Percentiles rank a stretch among this genome's conserved stretches.
Evolutionary conservation across 1,140 invertebrate genomes (phyloP).

Genomic region (Brachionus plicatilis): DNA sequence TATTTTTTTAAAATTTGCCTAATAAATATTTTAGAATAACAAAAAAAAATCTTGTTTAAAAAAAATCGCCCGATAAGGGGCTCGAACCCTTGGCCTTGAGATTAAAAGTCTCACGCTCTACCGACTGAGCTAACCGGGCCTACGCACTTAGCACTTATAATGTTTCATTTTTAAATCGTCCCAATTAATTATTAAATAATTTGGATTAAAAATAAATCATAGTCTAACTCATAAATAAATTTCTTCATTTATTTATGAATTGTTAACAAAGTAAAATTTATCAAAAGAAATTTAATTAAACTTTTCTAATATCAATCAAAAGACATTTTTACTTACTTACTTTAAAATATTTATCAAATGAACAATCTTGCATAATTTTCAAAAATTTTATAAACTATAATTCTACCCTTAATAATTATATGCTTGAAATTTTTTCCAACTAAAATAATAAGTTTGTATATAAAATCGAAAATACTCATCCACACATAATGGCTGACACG

Average conservation of each 20-base stretch:
- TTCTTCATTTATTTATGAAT: too few relatives aligned
- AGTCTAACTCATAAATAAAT: too few relatives aligned
- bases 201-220: too few relatives aligned
- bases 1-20: not conserved
- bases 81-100: conserved; percentile 36
- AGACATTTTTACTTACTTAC: conserved; percentile 6
- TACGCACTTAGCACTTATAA: not conserved
- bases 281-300: not conserved
- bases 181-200: too few relatives aligned
- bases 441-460: not conserved
- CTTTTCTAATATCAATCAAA: not conserved
- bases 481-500: not conserved
- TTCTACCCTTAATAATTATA: not conserved
- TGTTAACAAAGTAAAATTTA: not conserved
- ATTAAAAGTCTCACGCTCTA: conserved; percentile 39
- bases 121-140: conserved; percentile 33
- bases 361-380: not conserved
- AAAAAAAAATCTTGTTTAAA: not conserved
- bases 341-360: not conserved
- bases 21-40: not conserved
- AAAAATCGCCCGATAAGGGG: conserved; percentile 37
- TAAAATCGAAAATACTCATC: not conserved
- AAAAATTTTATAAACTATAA: not conserved
- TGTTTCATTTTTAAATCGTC: too few relatives aligned
- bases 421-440: not conserved